phyloP scores from a whole-genome alignment of 2,888 invertebrate genomes.

The Eutolmus rufibarbis region DNA sequence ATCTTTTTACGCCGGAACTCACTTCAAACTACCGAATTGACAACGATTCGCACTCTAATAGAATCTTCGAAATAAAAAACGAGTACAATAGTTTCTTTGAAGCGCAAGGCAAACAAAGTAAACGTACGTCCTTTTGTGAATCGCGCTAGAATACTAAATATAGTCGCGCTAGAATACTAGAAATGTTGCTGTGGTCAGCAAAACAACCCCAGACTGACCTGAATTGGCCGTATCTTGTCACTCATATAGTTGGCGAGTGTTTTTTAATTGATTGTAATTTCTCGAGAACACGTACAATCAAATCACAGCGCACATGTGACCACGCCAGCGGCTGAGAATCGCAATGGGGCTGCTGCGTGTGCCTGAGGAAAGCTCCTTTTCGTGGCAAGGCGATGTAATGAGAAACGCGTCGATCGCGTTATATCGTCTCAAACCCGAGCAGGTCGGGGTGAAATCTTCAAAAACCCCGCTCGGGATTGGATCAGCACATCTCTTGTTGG shows the following conservation, averaged over 20 bases:
- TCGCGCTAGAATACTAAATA: not conserved
- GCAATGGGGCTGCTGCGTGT: not conserved
- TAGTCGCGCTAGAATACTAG: not conserved
- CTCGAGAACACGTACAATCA: not conserved
- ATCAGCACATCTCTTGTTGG: not conserved
- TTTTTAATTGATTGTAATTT: conserved; percentile 24
- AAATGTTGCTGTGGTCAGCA: not conserved
- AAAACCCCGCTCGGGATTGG: not conserved
- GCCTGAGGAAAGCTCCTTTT: not conserved
- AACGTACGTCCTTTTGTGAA: not conserved
- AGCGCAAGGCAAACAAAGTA: not conserved
- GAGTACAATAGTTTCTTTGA: not conserved
- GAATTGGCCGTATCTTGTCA: not conserved
- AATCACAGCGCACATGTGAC: not conserved
- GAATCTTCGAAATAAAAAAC: not conserved
- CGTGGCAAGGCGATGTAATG: not conserved
- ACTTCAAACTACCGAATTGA: not conserved
- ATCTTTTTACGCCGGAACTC: not conserved
- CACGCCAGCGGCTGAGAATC: not conserved
- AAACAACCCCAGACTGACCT: not conserved
- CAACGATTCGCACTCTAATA: not conserved
- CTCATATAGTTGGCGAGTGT: not conserved
- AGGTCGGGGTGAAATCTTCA: not conserved
- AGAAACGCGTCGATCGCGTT: not conserved
- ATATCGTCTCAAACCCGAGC: not conserved